These are phyloP conservation scores for Geophilus truncorum DNA, from an alignment of 2,888 invertebrate species.

Conservation along the genomic window DNA sequence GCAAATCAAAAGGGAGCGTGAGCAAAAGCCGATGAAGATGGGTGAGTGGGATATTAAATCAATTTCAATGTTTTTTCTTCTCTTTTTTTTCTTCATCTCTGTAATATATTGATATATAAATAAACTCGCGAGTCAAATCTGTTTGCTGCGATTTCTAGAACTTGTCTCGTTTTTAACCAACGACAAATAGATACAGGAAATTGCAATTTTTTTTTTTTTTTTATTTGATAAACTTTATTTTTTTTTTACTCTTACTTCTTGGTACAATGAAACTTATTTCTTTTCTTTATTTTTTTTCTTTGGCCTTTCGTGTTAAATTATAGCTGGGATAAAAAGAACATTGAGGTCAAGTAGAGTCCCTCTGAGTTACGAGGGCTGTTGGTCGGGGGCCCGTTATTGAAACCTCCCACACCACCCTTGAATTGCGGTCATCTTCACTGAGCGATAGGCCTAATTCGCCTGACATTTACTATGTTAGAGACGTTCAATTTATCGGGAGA, in stretches of 20 bases:
- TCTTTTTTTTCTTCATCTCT: neutral
- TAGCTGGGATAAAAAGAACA: conserved; percentile 28
- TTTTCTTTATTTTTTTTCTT: neutral
- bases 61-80: neutral
- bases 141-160: neutral
- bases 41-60: neutral
- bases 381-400: conserved; percentile 19
- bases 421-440: conserved; percentile 17
- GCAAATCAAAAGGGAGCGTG: neutral
- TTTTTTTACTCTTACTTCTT: neutral
- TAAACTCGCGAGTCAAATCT: neutral
- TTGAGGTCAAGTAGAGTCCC: conserved; percentile 28
- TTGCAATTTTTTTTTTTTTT: neutral
- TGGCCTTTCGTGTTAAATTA: conserved; percentile 25
- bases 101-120: neutral
- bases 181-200: neutral
- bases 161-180: neutral
- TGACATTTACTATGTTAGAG: conserved; percentile 23
- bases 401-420: conserved; percentile 12
- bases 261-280: neutral
- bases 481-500: conserved; percentile 27
- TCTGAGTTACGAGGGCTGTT: conserved; percentile 29
- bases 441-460: conserved; percentile 31
- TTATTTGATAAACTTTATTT: neutral
- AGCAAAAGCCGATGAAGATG: neutral